These are phyloP conservation scores for Melopsittacus undulatus DNA, from an alignment of 2,797 vertebrate genomes.

Conservation along the genomic window DNA sequence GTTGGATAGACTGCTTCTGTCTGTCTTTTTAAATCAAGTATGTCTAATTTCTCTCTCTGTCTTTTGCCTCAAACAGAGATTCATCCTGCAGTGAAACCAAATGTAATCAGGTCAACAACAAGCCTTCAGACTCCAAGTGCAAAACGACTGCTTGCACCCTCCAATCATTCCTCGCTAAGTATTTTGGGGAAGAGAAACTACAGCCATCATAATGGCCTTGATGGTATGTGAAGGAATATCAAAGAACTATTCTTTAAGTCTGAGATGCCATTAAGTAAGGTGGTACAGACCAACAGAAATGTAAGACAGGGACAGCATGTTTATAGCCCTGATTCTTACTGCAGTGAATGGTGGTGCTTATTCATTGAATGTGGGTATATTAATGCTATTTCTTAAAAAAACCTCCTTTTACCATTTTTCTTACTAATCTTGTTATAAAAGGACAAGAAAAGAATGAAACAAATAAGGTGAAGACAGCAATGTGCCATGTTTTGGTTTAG, in stretches of 20 bases:
- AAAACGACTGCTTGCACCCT: constrained; percentile 88
- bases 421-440: background rate
- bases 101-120: constrained; percentile 85
- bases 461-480: background rate
- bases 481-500: background rate
- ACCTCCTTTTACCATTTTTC: background rate
- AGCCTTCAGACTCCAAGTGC: constrained; percentile 88
- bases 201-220: constrained; percentile 92
- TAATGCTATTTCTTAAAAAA: background rate
- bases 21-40: background rate
- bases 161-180: constrained; percentile 87
- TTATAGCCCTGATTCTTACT: background rate
- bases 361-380: background rate
- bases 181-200: constrained; percentile 96
- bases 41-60: background rate
- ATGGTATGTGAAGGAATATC: constrained; percentile 79
- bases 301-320: background rate
- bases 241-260: background rate
- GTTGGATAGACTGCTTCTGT: background rate
- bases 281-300: background rate
- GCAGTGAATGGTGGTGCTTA: background rate
- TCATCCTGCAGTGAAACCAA: constrained; percentile 87
- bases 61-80: constrained; percentile 81
- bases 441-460: background rate
- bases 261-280: background rate